Percentiles rank a stretch among this genome's conserved stretches.
These are phyloP conservation scores for Siniperca knerii DNA, from an alignment of 2,113 vertebrate species.

Conservation along the genomic window DNA sequence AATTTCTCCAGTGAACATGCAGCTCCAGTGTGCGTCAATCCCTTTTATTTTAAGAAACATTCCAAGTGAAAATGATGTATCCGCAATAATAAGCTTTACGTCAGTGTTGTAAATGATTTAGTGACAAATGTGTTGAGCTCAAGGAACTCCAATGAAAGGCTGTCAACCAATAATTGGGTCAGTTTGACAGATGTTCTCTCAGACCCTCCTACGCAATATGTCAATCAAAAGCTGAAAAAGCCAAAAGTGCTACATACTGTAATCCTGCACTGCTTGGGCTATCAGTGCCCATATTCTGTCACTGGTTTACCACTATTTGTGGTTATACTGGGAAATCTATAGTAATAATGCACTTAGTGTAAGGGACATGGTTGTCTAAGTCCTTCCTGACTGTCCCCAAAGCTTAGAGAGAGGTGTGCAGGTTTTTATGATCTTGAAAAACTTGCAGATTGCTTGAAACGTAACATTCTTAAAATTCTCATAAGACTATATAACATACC, in stretches of 20 bases:
- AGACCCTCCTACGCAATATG: slow-evolving; percentile 8
- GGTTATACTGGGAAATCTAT: slow-evolving; percentile 39
- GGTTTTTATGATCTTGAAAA: slow-evolving; percentile 26
- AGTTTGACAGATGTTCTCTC: background rate
- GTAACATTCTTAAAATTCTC: slow-evolving; percentile 10
- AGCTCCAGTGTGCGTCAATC: slow-evolving; percentile 48
- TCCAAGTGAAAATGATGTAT: slow-evolving; percentile 64
- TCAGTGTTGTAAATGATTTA: slow-evolving; percentile 18
- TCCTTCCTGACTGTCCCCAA: slow-evolving; percentile 22
- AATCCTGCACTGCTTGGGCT: slow-evolving; percentile 3
- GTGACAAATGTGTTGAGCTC: slow-evolving; percentile 32
- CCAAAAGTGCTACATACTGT: slow-evolving; percentile 3
- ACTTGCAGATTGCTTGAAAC: slow-evolving; percentile 10
- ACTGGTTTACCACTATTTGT: slow-evolving; percentile 33
- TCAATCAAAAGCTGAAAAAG: slow-evolving; percentile 17
- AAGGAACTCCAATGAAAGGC: slow-evolving; percentile 1
- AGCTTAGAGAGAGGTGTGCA: slow-evolving; percentile 33
- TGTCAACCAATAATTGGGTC: slow-evolving; percentile 29
- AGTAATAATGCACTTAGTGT: slow-evolving; percentile 77
- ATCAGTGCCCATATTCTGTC: slow-evolving; percentile 13
- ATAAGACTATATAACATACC: background rate
- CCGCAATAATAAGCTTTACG: slow-evolving; percentile 21
- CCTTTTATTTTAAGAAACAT: slow-evolving; percentile 57
- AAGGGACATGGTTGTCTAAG: slow-evolving; percentile 17
- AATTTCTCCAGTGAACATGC: slow-evolving; percentile 73